Base-by-base conservation (phyloP, 2,113 vertebrate species). In the Tringa solitaria region DNA sequence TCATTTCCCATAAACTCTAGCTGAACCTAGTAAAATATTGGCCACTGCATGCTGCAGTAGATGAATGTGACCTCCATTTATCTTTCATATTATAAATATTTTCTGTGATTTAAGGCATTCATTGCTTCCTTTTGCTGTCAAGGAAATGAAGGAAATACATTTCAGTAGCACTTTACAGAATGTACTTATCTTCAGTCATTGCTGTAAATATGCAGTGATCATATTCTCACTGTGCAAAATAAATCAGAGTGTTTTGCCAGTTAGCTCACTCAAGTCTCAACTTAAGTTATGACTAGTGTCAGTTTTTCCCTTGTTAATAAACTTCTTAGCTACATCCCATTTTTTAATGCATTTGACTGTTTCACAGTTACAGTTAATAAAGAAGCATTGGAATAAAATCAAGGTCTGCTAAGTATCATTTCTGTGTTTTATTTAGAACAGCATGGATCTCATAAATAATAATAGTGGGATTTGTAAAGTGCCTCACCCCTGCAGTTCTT, bases 101-200 rank as follows among this genome's bases (percentile, higher is more conserved):
- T 96, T 86, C 74, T 57, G 80, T 97, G 98, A 98, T 98, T 98
- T 98, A 98, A 89, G 93, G 94, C 97, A 94, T 95, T 94, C 97
- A 96, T 96, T 95, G 89, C 97, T 98, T 98, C 97, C 96, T 96
- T 96, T 97, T 96, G 86, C 98, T 98, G 98, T 98, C 98, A 98
- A 69, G 85, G 92, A 98, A 98, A 95, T 98, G 97, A 98, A 98
- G 96, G 94, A 97, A 97, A 97, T 93, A 95, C 96, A 93, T 97
- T 98, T 98, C 98, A 98, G 97, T 98, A 98, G 97, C 98, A 96
- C 97, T 97, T 98, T 95, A 85, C 95, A 96, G 97, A 98, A 96
- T 94, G 76, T 84, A 97, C 97, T 97, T 97, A 97, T 89, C 96
- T 98, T 96, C 89, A 97, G 94, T 94, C 93, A 83, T 84, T 95